phyloP scores from a whole-genome alignment of 2,113 vertebrate genomes.

The Anas platyrhynchos region DNA sequence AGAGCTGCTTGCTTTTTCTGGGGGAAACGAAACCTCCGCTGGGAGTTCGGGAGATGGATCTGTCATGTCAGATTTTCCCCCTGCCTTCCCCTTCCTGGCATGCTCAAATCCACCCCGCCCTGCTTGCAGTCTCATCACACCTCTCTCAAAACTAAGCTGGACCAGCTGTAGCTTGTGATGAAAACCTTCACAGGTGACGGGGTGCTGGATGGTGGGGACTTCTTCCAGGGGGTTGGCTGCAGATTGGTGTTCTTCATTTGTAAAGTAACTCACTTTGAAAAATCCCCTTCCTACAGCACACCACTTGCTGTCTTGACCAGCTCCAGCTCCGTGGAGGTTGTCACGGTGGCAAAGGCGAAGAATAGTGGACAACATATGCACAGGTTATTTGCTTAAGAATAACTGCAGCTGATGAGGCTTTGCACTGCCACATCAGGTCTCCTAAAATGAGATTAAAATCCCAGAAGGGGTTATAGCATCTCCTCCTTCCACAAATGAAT shows the following conservation, averaged over 20 bases:
- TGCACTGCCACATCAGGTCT: background rate
- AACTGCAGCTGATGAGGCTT: background rate
- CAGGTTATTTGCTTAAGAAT: background rate
- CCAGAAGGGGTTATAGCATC: background rate
- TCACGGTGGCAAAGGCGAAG: rapidly evolving
- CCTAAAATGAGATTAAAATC: background rate
- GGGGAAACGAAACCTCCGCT: background rate
- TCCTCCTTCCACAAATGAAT: background rate
- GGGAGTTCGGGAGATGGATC: slow-evolving; percentile 22
- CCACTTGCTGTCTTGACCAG: background rate
- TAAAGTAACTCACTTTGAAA: background rate
- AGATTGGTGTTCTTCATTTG: background rate
- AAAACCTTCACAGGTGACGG: background rate
- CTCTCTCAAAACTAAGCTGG: background rate
- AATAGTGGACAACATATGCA: too few species aligned
- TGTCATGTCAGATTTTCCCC: background rate
- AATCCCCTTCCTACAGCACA: background rate
- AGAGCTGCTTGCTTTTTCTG: background rate
- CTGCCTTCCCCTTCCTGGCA: background rate
- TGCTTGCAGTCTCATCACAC: background rate
- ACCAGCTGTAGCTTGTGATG: background rate
- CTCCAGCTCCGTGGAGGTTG: background rate
- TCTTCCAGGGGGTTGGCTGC: background rate
- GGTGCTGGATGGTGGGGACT: background rate
- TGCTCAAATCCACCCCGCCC: background rate